Evolutionary conservation across 2,113 vertebrate species (phyloP), one percentile per base, ranked within the genome.

Genomic region (Maccullochella peelii): DNA sequence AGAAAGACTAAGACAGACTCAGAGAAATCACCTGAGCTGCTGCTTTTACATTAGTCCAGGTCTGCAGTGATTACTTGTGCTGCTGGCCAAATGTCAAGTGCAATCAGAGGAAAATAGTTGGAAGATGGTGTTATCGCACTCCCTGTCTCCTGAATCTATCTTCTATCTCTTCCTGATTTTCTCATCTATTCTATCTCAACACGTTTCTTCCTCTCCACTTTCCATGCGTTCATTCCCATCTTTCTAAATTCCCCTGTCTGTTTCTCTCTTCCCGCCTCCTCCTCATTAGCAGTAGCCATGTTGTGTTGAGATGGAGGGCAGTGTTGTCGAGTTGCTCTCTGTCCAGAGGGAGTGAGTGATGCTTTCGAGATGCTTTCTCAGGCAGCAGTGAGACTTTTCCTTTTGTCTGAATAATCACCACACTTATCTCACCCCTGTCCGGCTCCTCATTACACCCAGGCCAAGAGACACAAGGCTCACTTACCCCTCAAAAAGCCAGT

Each of bases 71-170:
- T 88, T 82, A 68, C 73, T 80, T 86, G 55, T 84, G 76, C 68
- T 59, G 69, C 65, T 42, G 84, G 79, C 71, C 69, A 88, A 86
- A 90, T 86, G 87, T 91, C 87, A 88, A 84, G 80, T 50, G 72
- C 33, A 79, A n/a, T 80, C 33, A 0, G 78, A 75, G 75, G 68
- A 70, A 82, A 86, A 89, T 68, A 77, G 76, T 63, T 49, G 52
- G 49, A 77, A 52, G 66, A 72, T 65, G 52, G 62, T 33, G 47
- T 83, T 83, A 79, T 79, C 72, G 68, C 5, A 5, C 27, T 36
- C 11, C 66, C 66, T 66, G 55, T 73, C 58, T 76, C 57, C 62
- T 57, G 70, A 66, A 73, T 79, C 23, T 73, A 11, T 83, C 47
- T 65, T 30, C 21, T 21, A 25, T 25, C 38, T n/a, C 11, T 72